A percentile compares a stretch with the other conserved stretches of the same genome.
These are phyloP conservation scores for Minunthozetes semirufus DNA, from an alignment of 2,888 invertebrate species.

Conservation along the genomic window DNA sequence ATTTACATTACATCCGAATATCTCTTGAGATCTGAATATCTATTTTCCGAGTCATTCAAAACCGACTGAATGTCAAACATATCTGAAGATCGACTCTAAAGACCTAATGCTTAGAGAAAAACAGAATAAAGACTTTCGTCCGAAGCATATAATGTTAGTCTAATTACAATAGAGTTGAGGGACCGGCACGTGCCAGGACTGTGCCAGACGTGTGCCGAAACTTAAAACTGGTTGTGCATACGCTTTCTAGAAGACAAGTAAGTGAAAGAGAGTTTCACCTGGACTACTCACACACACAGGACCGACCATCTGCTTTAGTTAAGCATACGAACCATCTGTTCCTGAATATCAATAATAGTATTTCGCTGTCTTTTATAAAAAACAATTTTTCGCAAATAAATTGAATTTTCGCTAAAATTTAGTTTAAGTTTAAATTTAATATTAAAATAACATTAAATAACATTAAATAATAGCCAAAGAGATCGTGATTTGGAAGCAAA, in stretches of 20 bases:
- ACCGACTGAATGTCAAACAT: neutral
- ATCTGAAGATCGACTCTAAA: neutral
- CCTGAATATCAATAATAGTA: conserved; percentile 26
- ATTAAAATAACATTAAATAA: neutral
- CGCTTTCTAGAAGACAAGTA: neutral
- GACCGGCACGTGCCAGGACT: conserved; percentile 16
- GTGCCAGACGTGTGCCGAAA: conserved; percentile 22
- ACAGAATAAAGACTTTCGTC: neutral
- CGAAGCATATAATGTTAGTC: neutral
- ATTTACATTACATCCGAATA: neutral
- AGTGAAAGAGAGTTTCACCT: conserved; percentile 22
- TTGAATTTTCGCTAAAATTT: neutral
- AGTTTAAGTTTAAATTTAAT: neutral
- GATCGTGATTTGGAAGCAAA: conserved; percentile 5
- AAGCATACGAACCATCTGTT: conserved; percentile 29
- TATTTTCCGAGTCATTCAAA: neutral
- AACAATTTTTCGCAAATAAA: conserved; percentile 2
- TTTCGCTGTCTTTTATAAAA: conserved; percentile 3
- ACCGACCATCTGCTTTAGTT: conserved; percentile 26
- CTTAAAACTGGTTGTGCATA: neutral
- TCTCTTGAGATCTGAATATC: neutral
- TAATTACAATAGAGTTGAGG: conserved; percentile 26
- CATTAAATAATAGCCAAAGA: neutral
- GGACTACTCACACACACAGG: neutral
- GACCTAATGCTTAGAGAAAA: neutral